Evolutionary conservation across 2,113 vertebrate genomes (phyloP).

Genomic region (Scytalopus superciliaris): DNA sequence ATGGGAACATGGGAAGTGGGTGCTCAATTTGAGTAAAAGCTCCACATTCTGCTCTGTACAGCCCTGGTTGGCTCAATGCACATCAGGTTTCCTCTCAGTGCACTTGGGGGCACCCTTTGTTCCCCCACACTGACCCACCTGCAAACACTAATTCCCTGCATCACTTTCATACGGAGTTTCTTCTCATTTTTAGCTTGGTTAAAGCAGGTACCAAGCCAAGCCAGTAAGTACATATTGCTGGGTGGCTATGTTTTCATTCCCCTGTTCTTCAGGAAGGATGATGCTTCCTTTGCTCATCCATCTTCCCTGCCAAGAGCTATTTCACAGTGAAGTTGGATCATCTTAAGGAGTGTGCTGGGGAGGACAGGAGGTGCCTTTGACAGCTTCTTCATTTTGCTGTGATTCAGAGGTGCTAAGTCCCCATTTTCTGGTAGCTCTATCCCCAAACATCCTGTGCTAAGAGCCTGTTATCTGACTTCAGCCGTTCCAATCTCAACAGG

Average conservation of each 20-base stretch:
- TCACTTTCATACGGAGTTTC: neutral
- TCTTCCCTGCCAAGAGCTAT: slow-evolving; percentile 32
- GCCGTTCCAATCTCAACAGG: neutral
- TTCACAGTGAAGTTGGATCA: neutral
- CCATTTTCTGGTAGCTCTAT: neutral
- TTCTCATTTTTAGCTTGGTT: neutral
- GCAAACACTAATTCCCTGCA: neutral
- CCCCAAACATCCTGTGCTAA: neutral
- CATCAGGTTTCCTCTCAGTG: rapidly evolving
- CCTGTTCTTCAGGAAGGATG: slow-evolving; percentile 36
- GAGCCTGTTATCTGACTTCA: neutral
- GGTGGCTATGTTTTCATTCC: neutral
- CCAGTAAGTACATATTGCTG: neutral
- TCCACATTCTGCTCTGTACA: neutral
- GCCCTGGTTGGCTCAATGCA: neutral
- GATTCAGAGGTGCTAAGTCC: neutral
- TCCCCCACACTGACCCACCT: neutral
- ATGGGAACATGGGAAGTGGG: neutral
- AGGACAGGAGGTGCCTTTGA: slow-evolving; percentile 22
- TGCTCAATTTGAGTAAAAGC: neutral
- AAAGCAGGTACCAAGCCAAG: neutral
- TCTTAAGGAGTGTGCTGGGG: neutral
- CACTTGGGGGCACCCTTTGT: neutral
- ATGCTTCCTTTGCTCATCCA: slow-evolving; percentile 8
- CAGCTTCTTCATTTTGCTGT: neutral